A percentile compares a stretch with the other conserved stretches of the same genome.
These are phyloP conservation scores for Pelochelys cantorii DNA, from an alignment of 2,797 vertebrate genomes.

Conservation along the genomic window DNA sequence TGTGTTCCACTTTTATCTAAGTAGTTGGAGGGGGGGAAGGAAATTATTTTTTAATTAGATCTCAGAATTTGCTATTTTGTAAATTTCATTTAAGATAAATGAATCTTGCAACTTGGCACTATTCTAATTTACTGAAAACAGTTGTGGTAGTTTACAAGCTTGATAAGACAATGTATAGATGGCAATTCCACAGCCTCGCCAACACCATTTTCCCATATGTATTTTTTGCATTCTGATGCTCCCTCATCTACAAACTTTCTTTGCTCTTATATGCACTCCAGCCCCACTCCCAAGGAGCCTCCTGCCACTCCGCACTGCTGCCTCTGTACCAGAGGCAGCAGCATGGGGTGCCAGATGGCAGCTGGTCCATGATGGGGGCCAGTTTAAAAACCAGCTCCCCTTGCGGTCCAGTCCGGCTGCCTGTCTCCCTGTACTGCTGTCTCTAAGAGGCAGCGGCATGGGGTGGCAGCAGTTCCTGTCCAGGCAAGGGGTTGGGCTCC, in stretches of 20 bases:
- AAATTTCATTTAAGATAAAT: neutral
- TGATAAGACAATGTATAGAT: neutral
- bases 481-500: too few relatives aligned
- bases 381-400: too few relatives aligned
- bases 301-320: too few relatives aligned
- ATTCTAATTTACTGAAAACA: neutral
- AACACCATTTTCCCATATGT: neutral
- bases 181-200: neutral
- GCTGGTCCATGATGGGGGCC: too few relatives aligned
- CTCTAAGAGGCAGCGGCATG: too few relatives aligned
- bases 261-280: neutral
- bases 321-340: too few relatives aligned
- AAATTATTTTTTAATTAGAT: neutral
- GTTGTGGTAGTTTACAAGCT: neutral
- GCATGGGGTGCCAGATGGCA: too few relatives aligned
- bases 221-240: neutral
- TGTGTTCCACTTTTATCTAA: neutral
- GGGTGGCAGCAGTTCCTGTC: too few relatives aligned
- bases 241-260: neutral
- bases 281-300: too few relatives aligned
- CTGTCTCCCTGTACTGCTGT: too few relatives aligned
- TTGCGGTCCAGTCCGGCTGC: too few relatives aligned
- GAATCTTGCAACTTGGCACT: neutral
- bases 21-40: neutral
- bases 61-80: neutral